Evolutionary conservation across 2,113 vertebrate genomes (phyloP).

Genomic region (Engystomops pustulosus): DNA sequence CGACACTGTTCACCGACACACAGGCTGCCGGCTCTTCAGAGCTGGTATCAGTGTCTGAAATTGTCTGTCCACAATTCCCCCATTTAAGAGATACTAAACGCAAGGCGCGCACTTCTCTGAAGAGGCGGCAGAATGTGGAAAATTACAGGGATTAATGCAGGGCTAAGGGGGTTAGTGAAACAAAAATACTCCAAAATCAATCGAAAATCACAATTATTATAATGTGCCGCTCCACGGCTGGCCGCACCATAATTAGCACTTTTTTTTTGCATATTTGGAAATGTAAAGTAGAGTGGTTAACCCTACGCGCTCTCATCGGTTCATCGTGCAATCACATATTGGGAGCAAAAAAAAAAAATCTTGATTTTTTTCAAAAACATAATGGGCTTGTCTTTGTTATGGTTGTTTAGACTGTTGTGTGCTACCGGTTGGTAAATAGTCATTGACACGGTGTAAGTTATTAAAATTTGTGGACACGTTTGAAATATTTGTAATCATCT

Average conservation of each 20-base stretch:
- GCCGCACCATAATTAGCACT: slow-evolving; percentile 52
- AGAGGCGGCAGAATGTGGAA: slow-evolving; percentile 75
- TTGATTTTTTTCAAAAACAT: no score
- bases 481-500: background rate
- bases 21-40: slow-evolving; percentile 1
- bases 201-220: slow-evolving; percentile 57
- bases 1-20: slow-evolving; percentile 3
- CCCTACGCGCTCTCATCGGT: background rate
- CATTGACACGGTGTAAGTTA: background rate
- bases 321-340: background rate
- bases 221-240: slow-evolving; percentile 37
- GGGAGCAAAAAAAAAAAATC: background rate
- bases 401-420: background rate
- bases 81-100: slow-evolving; percentile 57
- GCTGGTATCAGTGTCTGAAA: slow-evolving; percentile 55
- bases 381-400: background rate
- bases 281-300: slow-evolving; percentile 51
- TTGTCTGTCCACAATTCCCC: slow-evolving; percentile 54
- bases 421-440: background rate
- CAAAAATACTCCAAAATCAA: slow-evolving; percentile 72
- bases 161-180: slow-evolving; percentile 73
- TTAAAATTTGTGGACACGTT: background rate
- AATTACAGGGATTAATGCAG: slow-evolving; percentile 72
- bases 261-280: slow-evolving; percentile 57
- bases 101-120: slow-evolving; percentile 64